phyloP scores from a whole-genome alignment of 1,140 invertebrate species.

The Trichoplusia ni region DNA sequence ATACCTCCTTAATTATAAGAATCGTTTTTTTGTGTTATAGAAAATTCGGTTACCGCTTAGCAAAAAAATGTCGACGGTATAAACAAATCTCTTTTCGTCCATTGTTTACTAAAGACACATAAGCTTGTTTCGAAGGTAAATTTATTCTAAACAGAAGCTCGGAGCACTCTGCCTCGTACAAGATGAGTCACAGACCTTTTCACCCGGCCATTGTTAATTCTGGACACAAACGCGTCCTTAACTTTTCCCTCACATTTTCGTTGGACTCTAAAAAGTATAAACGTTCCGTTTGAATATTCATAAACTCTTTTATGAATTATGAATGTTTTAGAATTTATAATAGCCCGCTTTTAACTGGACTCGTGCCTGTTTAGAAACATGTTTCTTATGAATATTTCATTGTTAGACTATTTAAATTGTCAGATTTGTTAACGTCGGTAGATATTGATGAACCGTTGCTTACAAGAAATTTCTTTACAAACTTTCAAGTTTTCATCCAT shows the following conservation, averaged over 20 bases:
- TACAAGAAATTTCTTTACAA: neutral
- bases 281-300: conserved; percentile 54
- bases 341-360: conserved; percentile 4
- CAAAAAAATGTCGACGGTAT: conserved; percentile 23
- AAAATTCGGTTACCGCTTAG: neutral
- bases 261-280: conserved; percentile 37
- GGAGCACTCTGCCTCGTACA: conserved; percentile 41
- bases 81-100: conserved; percentile 34
- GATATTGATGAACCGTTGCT: neutral
- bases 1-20: no score
- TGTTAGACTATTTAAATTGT: conserved; percentile 2
- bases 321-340: conserved; percentile 41
- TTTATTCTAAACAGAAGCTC: conserved; percentile 69
- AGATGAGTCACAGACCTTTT: conserved; percentile 77
- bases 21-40: no score
- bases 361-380: conserved; percentile 36
- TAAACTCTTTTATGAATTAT: conserved; percentile 48
- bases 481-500: neutral
- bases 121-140: conserved; percentile 63
- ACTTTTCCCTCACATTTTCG: conserved; percentile 60
- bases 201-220: conserved; percentile 73
- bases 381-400: conserved; percentile 32
- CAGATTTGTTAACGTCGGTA: neutral
- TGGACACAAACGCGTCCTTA: conserved; percentile 55
- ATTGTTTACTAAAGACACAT: conserved; percentile 51